Evolutionary conservation across 2,797 vertebrate species (phyloP).

Genomic region (Peromyscus attwateri): DNA sequence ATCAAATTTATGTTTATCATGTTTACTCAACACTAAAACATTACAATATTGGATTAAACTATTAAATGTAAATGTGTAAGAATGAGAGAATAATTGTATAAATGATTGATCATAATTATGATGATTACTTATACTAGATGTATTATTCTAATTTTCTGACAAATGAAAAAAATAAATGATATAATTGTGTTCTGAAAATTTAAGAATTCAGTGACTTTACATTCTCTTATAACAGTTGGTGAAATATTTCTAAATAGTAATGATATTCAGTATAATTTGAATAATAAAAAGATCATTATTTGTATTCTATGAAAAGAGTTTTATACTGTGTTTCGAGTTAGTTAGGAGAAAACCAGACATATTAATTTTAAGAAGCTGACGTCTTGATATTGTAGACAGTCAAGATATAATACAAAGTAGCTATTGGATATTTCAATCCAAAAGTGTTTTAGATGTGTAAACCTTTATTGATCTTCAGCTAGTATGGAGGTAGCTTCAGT

Average conservation of each 20-base stretch:
- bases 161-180: neutral
- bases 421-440: neutral
- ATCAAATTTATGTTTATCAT: neutral
- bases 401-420: neutral
- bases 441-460: neutral
- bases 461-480: neutral
- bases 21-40: slow-evolving; percentile 25
- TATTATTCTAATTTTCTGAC: slow-evolving; percentile 1
- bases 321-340: neutral
- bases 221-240: neutral
- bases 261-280: neutral
- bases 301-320: neutral
- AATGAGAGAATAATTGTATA: slow-evolving; percentile 51
- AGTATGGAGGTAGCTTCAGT: neutral
- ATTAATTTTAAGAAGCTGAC: neutral
- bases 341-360: neutral
- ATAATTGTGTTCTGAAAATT: neutral
- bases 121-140: neutral
- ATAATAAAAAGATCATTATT: neutral
- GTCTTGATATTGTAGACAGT: neutral
- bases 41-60: slow-evolving; percentile 23
- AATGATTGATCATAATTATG: neutral
- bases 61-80: slow-evolving; percentile 14
- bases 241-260: neutral
- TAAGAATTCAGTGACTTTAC: slow-evolving; percentile 14